Evolutionary conservation across 2,888 invertebrate genomes (phyloP).

Genomic region (Folsomia manolachei): DNA sequence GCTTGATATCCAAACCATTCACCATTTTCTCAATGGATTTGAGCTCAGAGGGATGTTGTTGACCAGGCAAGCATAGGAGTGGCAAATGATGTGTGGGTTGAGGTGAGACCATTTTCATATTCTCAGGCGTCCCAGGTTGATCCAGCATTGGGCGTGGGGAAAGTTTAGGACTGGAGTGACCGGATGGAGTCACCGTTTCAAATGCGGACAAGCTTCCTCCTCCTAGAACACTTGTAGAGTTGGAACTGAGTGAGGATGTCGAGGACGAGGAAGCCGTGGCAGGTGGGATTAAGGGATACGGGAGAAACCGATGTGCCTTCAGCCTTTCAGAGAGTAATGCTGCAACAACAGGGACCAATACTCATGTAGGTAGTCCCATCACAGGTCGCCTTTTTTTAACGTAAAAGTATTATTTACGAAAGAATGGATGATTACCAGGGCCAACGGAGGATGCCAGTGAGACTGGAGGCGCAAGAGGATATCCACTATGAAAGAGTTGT

Average conservation of each 20-base stretch:
- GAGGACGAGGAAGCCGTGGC: slow-evolving; percentile 56
- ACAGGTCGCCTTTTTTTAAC: slow-evolving; percentile 31
- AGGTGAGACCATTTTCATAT: slow-evolving; percentile 50
- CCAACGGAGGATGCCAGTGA: slow-evolving; percentile 54
- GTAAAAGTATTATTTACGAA: slow-evolving; percentile 13
- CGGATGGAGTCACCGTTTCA: slow-evolving; percentile 79
- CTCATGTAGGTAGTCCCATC: neutral
- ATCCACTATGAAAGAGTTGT: slow-evolving; percentile 50
- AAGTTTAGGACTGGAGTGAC: slow-evolving; percentile 61
- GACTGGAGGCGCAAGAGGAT: slow-evolving; percentile 55
- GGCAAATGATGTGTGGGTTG: slow-evolving; percentile 54
- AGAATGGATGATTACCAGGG: slow-evolving; percentile 45
- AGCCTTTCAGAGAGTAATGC: slow-evolving; percentile 55
- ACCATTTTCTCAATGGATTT: slow-evolving; percentile 98
- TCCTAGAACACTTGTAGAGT: slow-evolving; percentile 55
- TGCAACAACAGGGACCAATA: slow-evolving; percentile 34
- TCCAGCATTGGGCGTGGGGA: slow-evolving; percentile 52
- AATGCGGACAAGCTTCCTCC: slow-evolving; percentile 72
- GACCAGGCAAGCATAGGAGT: too few relatives aligned
- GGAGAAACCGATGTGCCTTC: slow-evolving; percentile 75
- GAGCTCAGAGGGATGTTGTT: slow-evolving; percentile 66
- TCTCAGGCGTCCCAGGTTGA: slow-evolving; percentile 42
- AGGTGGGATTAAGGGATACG: slow-evolving; percentile 72
- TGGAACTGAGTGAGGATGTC: slow-evolving; percentile 50
- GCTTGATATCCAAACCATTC: slow-evolving; percentile 85